phyloP scores from a whole-genome alignment of 2,113 vertebrate species.

The Formicarius rufipectus region DNA sequence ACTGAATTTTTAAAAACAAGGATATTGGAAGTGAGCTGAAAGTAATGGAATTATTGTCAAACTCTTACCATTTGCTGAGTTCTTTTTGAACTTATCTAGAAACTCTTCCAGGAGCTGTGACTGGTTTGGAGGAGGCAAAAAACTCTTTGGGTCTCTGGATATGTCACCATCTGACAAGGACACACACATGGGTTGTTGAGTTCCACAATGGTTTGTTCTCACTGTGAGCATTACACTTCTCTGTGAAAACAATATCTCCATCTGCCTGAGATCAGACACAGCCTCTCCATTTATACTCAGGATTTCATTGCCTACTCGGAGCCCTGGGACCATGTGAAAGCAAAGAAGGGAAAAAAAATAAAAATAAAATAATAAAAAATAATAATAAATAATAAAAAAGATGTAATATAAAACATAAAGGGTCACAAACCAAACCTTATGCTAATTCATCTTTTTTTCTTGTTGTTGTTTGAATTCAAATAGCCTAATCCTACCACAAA shows the following conservation, averaged over 20 bases:
- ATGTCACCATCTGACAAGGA: conserved; percentile 63
- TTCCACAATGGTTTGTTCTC: conserved; percentile 49
- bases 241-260: conserved; percentile 87
- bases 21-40: not conserved
- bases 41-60: not conserved
- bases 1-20: not conserved
- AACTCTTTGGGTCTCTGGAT: conserved; percentile 48
- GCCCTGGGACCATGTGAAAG: conserved; percentile 69
- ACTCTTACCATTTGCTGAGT: conserved; percentile 83
- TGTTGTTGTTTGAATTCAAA: not conserved
- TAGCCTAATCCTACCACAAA: not conserved
- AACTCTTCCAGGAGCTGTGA: conserved; percentile 80
- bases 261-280: conserved; percentile 82
- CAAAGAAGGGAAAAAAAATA: not conserved
- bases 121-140: conserved; percentile 67
- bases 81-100: conserved; percentile 82
- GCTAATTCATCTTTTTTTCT: not conserved
- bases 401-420: not conserved
- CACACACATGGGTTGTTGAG: conserved; percentile 32
- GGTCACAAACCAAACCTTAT: not conserved
- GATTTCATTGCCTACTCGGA: conserved; percentile 89
- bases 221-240: conserved; percentile 83
- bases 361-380: not conserved
- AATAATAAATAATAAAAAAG: no score
- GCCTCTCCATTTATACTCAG: conserved; percentile 84